Conservation (phyloP, 2,113 vertebrate genomes). For the Cygnus atratus region DNA sequence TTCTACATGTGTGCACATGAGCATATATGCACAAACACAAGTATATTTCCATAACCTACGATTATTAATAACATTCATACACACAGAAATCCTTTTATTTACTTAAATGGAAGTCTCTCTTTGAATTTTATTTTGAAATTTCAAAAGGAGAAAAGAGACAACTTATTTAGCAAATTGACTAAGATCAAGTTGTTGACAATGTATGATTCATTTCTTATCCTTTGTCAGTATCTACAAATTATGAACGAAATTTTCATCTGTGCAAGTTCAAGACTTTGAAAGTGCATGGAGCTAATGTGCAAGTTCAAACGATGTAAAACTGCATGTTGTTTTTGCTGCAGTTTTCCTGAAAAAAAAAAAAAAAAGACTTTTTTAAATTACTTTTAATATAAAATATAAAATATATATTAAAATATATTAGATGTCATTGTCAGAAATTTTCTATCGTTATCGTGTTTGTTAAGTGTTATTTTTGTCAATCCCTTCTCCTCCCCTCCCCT, state of each 20-base stretch:
- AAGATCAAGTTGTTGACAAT: neutral
- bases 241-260: neutral
- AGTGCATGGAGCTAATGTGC: neutral
- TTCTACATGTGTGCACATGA: neutral
- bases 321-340: neutral
- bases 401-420: neutral
- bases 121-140: neutral
- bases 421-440: neutral
- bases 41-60: neutral
- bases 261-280: neutral
- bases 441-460: neutral
- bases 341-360: neutral
- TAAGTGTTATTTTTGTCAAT: neutral
- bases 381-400: neutral
- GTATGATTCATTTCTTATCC: neutral
- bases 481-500: no score
- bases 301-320: neutral
- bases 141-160: neutral
- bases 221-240: neutral
- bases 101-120: neutral
- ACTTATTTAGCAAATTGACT: neutral
- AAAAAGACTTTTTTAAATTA: neutral
- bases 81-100: neutral
- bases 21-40: neutral
- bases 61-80: neutral